Evolutionary conservation across 2,797 vertebrate species (phyloP).

Genomic region (Hypotaenidia philippensis): DNA sequence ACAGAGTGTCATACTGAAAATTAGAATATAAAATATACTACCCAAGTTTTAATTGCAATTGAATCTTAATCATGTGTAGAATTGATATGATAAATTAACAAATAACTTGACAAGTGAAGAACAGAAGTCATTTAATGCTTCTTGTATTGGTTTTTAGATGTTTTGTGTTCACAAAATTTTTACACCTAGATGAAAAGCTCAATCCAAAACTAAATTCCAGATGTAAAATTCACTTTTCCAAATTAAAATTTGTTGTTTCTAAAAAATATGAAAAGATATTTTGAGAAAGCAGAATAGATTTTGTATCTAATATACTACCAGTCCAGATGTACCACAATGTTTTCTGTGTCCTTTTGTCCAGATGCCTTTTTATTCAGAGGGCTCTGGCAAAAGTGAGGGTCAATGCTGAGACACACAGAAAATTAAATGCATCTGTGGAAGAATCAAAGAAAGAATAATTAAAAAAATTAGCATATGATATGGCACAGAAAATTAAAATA

Average conservation of each 20-base stretch:
- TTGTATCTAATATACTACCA: neutral
- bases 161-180: neutral
- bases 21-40: neutral
- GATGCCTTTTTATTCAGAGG: neutral
- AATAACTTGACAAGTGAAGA: neutral
- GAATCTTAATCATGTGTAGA: neutral
- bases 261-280: neutral
- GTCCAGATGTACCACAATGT: neutral
- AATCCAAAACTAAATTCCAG: neutral
- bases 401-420: neutral
- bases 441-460: neutral
- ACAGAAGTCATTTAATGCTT: neutral
- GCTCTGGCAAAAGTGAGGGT: neutral
- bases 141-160: neutral
- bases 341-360: neutral
- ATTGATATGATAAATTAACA: neutral
- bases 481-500: neutral
- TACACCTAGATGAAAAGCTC: neutral
- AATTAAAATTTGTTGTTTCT: neutral
- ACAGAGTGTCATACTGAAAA: neutral
- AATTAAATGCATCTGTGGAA: neutral
- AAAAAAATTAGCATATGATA: neutral
- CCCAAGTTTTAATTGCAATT: slow-evolving; percentile 13
- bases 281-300: neutral
- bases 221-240: neutral